phyloP scores from a whole-genome alignment of 35 echinoderm and acorn worm species.

The Lytechinus variegatus region DNA sequence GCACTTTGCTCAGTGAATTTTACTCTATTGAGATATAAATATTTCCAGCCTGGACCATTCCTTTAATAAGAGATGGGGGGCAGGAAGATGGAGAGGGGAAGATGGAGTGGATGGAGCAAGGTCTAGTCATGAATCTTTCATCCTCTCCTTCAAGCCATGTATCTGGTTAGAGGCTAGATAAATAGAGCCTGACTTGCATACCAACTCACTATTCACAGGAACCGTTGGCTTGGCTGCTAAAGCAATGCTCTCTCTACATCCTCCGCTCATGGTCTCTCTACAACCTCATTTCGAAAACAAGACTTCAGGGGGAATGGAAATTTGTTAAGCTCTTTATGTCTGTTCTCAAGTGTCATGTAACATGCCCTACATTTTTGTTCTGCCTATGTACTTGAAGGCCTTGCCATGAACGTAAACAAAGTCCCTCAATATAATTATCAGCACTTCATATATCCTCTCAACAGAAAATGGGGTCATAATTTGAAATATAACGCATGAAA shows the following conservation, averaged over 20 bases:
- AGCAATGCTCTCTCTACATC: neutral
- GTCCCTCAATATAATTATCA: neutral
- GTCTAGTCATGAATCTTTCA: slow-evolving; percentile 24
- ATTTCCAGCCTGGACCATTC: no score
- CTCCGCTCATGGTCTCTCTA: neutral
- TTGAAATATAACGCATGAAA: neutral
- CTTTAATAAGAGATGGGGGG: neutral
- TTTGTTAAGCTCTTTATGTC: neutral
- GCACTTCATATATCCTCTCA: neutral
- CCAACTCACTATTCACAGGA: neutral
- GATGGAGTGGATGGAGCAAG: neutral
- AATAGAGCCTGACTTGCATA: slow-evolving; percentile 29
- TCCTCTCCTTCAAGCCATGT: slow-evolving; percentile 20
- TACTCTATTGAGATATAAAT: no score
- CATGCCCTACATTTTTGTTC: neutral
- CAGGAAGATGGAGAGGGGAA: neutral
- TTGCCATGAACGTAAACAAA: neutral
- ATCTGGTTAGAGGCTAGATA: slow-evolving; percentile 32
- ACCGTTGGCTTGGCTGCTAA: neutral
- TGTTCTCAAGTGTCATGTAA: neutral
- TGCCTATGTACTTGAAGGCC: neutral
- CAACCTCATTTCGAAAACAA: neutral
- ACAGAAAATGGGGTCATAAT: neutral
- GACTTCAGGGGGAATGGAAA: neutral
- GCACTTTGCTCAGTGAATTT: no score